Conservation (phyloP, 1,140 invertebrate species). For the Calephelis nemesis region DNA sequence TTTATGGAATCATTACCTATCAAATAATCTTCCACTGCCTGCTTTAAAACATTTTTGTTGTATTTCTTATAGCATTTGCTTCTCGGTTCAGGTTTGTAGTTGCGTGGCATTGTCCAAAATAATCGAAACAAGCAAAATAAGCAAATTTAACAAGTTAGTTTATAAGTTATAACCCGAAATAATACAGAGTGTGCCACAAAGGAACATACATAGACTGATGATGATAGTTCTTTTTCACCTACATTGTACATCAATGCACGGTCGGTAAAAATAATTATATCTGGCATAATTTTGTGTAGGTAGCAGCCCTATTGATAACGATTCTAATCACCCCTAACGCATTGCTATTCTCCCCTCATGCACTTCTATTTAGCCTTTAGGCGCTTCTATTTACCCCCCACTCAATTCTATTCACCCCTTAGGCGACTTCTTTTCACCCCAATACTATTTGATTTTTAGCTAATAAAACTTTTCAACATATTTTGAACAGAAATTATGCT, state of each 20-base stretch:
- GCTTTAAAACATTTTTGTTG: conserved; percentile 16
- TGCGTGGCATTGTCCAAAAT: conserved; percentile 1
- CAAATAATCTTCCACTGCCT: conserved; percentile 22
- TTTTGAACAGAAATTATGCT: conserved; percentile 10
- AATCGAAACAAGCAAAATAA: too few species aligned
- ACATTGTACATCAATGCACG: too few species aligned
- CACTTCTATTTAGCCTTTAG: conserved; percentile 25
- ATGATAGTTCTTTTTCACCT: too few species aligned
- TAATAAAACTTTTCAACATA: conserved; percentile 21
- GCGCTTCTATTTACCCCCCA: conserved; percentile 26
- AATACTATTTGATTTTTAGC: conserved; percentile 8
- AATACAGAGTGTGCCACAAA: too few species aligned
- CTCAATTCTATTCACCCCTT: conserved; percentile 23
- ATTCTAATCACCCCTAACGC: conserved; percentile 22
- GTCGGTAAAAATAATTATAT: too few species aligned
- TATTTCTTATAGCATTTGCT: conserved; percentile 20
- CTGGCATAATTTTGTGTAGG: neutral
- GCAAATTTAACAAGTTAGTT: too few species aligned
- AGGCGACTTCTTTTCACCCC: conserved; percentile 24
- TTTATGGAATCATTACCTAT: conserved; percentile 7
- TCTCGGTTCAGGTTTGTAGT: conserved; percentile 19
- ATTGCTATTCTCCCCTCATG: conserved; percentile 19
- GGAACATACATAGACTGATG: too few species aligned
- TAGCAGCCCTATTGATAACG: conserved; percentile 20
- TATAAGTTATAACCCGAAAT: too few species aligned